Evolutionary conservation across 2,888 invertebrate species (phyloP).

Genomic region (Bellardia bayeri): DNA sequence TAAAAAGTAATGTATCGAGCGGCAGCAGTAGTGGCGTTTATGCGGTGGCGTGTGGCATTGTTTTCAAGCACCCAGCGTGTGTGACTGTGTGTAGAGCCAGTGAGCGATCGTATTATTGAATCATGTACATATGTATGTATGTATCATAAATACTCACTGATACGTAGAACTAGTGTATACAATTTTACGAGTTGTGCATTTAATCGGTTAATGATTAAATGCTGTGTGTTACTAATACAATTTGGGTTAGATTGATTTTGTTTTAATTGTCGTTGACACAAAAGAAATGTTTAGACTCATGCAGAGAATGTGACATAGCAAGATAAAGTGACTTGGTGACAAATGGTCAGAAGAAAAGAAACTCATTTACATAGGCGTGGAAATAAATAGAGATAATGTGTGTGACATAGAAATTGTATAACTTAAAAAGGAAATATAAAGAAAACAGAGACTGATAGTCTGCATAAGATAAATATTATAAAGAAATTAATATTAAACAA

Average conservation of each 20-base stretch:
- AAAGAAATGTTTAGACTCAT: neutral
- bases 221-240: neutral
- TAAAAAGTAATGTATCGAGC: constrained; percentile 75
- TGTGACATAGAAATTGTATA: neutral
- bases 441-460: neutral
- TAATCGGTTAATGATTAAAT: constrained; percentile 46
- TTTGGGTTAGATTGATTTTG: neutral
- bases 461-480: neutral
- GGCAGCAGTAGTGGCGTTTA: constrained; percentile 76
- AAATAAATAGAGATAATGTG: neutral
- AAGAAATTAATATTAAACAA: neutral
- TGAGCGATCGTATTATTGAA: constrained; percentile 10
- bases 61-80: constrained; percentile 77
- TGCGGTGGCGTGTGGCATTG: constrained; percentile 84
- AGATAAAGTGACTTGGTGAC: neutral
- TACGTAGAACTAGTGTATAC: constrained; percentile 10
- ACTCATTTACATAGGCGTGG: neutral
- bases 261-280: neutral
- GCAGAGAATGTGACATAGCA: neutral
- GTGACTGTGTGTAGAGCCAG: neutral
- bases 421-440: neutral
- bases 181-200: constrained; percentile 25
- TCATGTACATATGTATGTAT: no score
- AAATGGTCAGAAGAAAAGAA: neutral
- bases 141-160: constrained; percentile 15